Base-by-base conservation (phyloP, 2,113 vertebrate genomes). In the Speoplatyrhinus poulsoni region DNA sequence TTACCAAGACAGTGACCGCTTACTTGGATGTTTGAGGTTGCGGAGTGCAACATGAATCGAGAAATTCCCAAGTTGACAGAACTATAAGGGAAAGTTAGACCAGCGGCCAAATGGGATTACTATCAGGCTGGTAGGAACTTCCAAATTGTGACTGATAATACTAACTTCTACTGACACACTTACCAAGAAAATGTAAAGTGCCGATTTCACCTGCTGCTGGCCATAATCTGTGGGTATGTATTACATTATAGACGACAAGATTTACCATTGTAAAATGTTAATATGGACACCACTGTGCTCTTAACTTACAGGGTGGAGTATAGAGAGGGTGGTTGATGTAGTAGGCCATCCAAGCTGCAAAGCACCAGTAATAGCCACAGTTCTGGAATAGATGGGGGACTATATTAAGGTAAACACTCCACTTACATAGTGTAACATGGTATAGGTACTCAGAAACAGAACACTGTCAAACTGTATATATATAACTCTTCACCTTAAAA, bases 291-390 rank as follows among this genome's bases (percentile, higher is more conserved):
- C 46, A 9, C 12, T 46, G 16, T 15, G 55, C 33, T 69, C 64
- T 57, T 67, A 74, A 92, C 95, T 95, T 90, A 97, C 96, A 89
- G 11, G 96, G 95, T 0, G 95, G 88, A 0, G 95, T 97, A 84
- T 98, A 98, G 74, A 98, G 95, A 1, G 96, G 96, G 85, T 98
- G 96, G 88, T 98, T 98, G 81, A 98, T 96, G 88, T 98, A 96
- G 72, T 97, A 98, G 3, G 96, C 96, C 95, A 98, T 96, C 95
- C 95, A 98, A 0, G 95, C 96, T 0, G 96, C 95, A 16, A 95
- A 89, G 65, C 93, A 95, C 95, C 96, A 98, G 82, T 98, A 96
- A 89, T 95, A 97, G 66, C 93, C 93, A 82, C 96, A 96, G 77
- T 96, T 97, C 96, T 97, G 89, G 60, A 85, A 88, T 53, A 90